These are phyloP conservation scores for Erebia epiphron DNA, from an alignment of 2,888 invertebrate species.

Conservation along the genomic window DNA sequence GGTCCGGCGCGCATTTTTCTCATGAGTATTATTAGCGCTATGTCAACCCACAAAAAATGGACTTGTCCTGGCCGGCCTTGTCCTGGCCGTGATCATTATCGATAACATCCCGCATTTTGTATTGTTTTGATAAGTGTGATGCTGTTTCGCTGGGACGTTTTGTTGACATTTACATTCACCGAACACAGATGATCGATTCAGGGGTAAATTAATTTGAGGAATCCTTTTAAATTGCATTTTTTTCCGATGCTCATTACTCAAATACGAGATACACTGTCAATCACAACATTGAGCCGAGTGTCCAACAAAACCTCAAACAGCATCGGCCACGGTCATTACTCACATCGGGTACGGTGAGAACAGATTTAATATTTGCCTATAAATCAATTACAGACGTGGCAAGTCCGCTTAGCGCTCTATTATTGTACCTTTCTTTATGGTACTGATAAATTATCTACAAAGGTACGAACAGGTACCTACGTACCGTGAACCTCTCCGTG, in stretches of 20 bases:
- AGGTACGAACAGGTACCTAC: constrained; percentile 29
- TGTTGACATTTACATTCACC: constrained; percentile 72
- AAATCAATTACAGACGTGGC: constrained; percentile 74
- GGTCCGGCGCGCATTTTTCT: constrained; percentile 80
- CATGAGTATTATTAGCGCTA: constrained; percentile 83
- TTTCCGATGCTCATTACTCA: constrained; percentile 28
- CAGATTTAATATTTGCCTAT: constrained; percentile 80
- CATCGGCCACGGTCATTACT: constrained; percentile 67
- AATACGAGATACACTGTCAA: constrained; percentile 53
- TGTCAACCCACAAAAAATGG: constrained; percentile 81
- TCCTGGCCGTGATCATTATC: constrained; percentile 77
- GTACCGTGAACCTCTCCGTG: constrained; percentile 18
- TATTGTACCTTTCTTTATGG: constrained; percentile 64
- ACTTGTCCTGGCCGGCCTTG: constrained; percentile 76
- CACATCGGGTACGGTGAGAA: constrained; percentile 69
- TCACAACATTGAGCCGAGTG: constrained; percentile 50
- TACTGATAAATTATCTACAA: constrained; percentile 60
- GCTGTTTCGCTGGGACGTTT: constrained; percentile 62
- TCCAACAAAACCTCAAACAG: constrained; percentile 66
- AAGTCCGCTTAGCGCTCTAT: constrained; percentile 66
- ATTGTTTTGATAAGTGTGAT: constrained; percentile 81
- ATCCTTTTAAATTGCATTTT: constrained; percentile 31
- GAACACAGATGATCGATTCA: constrained; percentile 69
- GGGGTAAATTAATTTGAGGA: constrained; percentile 34
- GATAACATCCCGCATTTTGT: constrained; percentile 79